Evolutionary conservation across 2,888 invertebrate genomes (phyloP).

Genomic region (Physocephala rufipes): DNA sequence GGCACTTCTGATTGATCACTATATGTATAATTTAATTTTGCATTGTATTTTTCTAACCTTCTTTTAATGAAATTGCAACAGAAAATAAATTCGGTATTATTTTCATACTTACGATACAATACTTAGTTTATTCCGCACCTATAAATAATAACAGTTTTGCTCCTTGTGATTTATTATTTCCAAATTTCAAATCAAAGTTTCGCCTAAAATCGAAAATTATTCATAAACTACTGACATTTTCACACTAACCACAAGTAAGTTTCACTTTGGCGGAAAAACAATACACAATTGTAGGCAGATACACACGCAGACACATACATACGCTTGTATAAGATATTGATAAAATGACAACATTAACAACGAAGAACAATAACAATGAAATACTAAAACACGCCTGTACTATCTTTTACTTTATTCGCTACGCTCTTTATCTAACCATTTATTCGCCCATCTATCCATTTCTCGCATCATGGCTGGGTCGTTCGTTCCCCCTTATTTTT

Average conservation of each 20-base stretch:
- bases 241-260: conserved; percentile 17
- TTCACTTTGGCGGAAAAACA: conserved; percentile 2
- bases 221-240: conserved; percentile 25
- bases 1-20: too few relatives aligned
- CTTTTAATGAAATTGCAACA: too few relatives aligned
- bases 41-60: too few relatives aligned
- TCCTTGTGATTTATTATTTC: background rate
- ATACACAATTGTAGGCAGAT: background rate
- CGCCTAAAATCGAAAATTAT: background rate
- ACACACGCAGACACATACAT: too few relatives aligned
- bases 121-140: background rate
- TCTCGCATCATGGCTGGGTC: conserved; percentile 33
- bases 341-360: background rate
- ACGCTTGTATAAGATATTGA: conserved; percentile 14
- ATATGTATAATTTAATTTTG: too few relatives aligned
- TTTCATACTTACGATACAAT: background rate
- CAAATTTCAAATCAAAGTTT: background rate
- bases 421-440: background rate
- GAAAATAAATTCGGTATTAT: background rate
- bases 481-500: conserved; percentile 33
- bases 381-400: background rate
- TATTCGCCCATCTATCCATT: background rate
- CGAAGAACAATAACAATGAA: conserved; percentile 17
- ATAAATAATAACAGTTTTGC: background rate
- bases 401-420: background rate